A percentile compares a stretch with the other conserved stretches of the same genome.
phyloP scores from a whole-genome alignment of 2,888 invertebrate genomes.

The Taenaris catops region DNA sequence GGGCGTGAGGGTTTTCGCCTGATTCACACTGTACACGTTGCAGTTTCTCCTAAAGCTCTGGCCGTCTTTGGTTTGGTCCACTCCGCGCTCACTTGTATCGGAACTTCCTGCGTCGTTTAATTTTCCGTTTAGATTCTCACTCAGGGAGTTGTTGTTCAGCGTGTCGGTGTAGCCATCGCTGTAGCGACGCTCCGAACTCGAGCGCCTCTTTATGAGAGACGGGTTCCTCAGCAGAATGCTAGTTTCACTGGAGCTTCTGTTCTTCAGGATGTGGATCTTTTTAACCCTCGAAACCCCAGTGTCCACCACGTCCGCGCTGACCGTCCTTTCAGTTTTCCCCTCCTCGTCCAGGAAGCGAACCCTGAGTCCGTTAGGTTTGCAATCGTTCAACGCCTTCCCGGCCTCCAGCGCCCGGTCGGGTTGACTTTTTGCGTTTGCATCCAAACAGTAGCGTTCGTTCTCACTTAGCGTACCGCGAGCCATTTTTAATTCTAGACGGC shows the following conservation, averaged over 20 bases:
- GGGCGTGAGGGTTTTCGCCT: conserved; percentile 67
- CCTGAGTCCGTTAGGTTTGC: conserved; percentile 57
- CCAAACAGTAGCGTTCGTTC: conserved; percentile 64
- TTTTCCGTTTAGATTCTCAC: conserved; percentile 62
- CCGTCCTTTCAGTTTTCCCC: conserved; percentile 69
- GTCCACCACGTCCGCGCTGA: conserved; percentile 69
- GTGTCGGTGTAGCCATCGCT: conserved; percentile 50
- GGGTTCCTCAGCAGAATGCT: conserved; percentile 67
- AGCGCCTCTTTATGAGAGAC: conserved; percentile 58
- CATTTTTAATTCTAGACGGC: conserved; percentile 44
- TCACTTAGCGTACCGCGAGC: conserved; percentile 69
- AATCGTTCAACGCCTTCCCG: conserved; percentile 50
- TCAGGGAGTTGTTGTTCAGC: conserved; percentile 60
- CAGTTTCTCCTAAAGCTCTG: conserved; percentile 68
- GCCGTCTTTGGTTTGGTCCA: conserved; percentile 65
- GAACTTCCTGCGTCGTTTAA: conserved; percentile 41
- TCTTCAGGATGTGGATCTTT: conserved; percentile 72
- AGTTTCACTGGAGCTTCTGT: conserved; percentile 73
- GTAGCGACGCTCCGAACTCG: conserved; percentile 52
- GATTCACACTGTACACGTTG: conserved; percentile 73
- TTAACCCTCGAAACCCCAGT: conserved; percentile 62
- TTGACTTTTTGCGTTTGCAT: conserved; percentile 55
- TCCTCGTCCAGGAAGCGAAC: conserved; percentile 72
- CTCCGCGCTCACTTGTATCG: conserved; percentile 54
- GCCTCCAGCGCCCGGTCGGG: conserved; percentile 54